Evolutionary conservation across 2,113 vertebrate genomes (phyloP).

Genomic region (Campylorhamphus procurvoides): DNA sequence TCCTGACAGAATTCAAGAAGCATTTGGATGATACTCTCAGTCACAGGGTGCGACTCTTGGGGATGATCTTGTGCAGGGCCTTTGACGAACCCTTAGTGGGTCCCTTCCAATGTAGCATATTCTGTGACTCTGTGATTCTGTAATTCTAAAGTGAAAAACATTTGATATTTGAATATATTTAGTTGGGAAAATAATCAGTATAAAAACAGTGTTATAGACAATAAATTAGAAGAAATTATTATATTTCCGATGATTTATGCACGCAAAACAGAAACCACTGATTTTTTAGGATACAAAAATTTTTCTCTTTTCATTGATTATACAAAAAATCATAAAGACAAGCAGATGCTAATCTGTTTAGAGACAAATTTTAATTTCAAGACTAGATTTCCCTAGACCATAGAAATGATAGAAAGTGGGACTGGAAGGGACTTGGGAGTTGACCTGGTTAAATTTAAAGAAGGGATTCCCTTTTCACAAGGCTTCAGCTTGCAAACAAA

Average conservation of each 20-base stretch:
- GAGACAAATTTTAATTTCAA: not conserved
- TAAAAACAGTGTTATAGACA: not conserved
- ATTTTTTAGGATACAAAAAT: not conserved
- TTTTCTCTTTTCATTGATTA: not conserved
- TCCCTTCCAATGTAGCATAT: not conserved
- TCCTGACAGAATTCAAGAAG: not conserved
- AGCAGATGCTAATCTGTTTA: not conserved
- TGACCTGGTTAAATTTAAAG: not conserved
- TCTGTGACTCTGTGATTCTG: not conserved
- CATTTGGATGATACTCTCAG: not conserved
- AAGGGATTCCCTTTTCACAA: not conserved
- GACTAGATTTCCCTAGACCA: not conserved
- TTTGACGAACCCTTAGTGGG: not conserved
- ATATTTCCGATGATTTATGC: not conserved
- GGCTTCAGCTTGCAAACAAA: not conserved
- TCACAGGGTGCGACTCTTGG: not conserved
- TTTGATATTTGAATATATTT: not conserved
- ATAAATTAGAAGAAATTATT: not conserved
- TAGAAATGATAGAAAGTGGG: not conserved
- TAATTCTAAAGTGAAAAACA: not conserved
- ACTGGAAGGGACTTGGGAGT: not conserved
- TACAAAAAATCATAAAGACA: not conserved
- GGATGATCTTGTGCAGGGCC: not conserved
- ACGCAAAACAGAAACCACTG: not conserved
- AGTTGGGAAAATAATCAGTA: not conserved